These are phyloP conservation scores for Glyphotaelius pellucidus DNA, from an alignment of 2,888 invertebrate species.

Conservation along the genomic window DNA sequence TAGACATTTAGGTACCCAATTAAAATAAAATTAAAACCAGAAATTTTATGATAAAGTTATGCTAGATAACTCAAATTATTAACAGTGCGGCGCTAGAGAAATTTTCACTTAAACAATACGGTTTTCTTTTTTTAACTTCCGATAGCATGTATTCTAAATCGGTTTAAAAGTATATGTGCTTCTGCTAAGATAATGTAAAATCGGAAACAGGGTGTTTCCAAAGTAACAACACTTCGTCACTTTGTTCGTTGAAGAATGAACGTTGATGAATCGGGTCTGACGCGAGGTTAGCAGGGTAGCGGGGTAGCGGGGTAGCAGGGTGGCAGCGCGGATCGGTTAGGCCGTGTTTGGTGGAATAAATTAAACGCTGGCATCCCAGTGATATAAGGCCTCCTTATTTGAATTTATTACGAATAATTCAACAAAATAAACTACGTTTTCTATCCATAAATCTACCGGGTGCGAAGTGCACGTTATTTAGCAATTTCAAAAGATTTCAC, in stretches of 20 bases:
- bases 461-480: conserved; percentile 40
- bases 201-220: not conserved
- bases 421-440: conserved; percentile 50
- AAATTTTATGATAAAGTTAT: no score
- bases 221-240: not conserved
- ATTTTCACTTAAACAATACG: no score
- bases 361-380: conserved; percentile 47
- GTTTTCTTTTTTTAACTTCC: no score
- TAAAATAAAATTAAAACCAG: no score
- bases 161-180: no score
- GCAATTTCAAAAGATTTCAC: not conserved
- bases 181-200: not conserved
- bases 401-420: conserved; percentile 56
- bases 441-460: conserved; percentile 44
- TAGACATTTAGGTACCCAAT: no score
- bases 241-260: conserved; percentile 8
- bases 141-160: no score
- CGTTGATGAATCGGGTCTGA: not conserved
- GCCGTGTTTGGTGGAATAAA: conserved; percentile 42
- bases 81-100: no score
- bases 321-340: conserved; percentile 14
- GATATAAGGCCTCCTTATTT: conserved; percentile 55
- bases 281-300: not conserved
- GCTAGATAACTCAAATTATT: no score
- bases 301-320: not conserved